These are phyloP conservation scores for Paralichthys olivaceus DNA, from an alignment of 2,113 vertebrate genomes.

Conservation along the genomic window DNA sequence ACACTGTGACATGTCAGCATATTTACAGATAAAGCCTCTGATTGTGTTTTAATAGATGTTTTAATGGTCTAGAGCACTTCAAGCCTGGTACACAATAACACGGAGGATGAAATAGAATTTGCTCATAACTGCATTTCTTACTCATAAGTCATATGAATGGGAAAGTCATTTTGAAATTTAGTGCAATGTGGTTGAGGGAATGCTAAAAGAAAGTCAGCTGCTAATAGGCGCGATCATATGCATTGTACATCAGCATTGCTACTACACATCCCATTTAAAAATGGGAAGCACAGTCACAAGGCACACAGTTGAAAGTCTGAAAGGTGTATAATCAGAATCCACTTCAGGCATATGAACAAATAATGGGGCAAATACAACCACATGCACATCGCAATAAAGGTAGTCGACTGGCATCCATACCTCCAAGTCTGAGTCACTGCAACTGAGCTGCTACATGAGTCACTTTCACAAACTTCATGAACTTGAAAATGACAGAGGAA, in stretches of 20 bases:
- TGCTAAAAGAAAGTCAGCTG: background rate
- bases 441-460: background rate
- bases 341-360: conserved; percentile 5
- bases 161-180: background rate
- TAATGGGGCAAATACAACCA: background rate
- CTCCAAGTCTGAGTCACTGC: background rate
- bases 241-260: background rate
- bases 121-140: background rate
- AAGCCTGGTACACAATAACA: conserved; percentile 7
- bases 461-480: conserved; percentile 22
- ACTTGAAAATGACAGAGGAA: conserved; percentile 17
- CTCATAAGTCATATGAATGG: conserved; percentile 2
- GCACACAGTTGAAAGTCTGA: conserved; percentile 6
- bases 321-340: background rate
- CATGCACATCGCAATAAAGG: no score
- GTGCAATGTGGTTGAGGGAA: background rate
- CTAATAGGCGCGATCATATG: background rate
- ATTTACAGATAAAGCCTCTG: conserved; percentile 51
- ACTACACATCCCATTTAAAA: background rate
- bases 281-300: no score
- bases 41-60: conserved; percentile 37
- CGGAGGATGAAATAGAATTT: background rate
- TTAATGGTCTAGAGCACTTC: conserved; percentile 29
- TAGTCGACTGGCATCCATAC: background rate
- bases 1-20: conserved; percentile 68